A percentile compares a stretch with the other conserved stretches of the same genome.
phyloP scores from a whole-genome alignment of 64 coral and sea anemone genomes.

The Platygyra sinensis region DNA sequence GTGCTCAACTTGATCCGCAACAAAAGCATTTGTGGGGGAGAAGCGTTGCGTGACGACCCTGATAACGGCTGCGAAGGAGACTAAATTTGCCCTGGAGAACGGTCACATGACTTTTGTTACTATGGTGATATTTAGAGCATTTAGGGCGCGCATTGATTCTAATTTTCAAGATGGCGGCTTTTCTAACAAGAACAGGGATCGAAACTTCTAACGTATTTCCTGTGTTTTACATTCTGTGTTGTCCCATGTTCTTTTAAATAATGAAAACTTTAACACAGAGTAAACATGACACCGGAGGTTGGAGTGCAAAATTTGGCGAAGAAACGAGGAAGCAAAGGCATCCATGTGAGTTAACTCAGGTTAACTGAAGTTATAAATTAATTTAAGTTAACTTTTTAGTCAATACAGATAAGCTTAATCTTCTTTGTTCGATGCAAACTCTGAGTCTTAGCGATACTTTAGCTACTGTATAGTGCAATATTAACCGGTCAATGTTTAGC shows the following conservation, averaged over 20 bases:
- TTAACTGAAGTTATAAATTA: too few relatives aligned
- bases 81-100: too few relatives aligned
- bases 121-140: neutral
- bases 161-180: constrained; percentile 47
- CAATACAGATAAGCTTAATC: too few relatives aligned
- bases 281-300: constrained; percentile 36
- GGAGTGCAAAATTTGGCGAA: constrained; percentile 82
- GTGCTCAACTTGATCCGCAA: too few relatives aligned
- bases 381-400: too few relatives aligned
- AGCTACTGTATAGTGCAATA: neutral
- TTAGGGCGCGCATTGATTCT: neutral
- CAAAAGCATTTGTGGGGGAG: too few relatives aligned
- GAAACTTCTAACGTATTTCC: neutral
- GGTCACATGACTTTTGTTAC: neutral
- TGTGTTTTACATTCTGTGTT: neutral
- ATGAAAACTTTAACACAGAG: constrained; percentile 18
- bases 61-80: too few relatives aligned
- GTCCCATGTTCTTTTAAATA: neutral
- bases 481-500: too few relatives aligned
- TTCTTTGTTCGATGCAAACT: neutral
- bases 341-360: constrained; percentile 69
- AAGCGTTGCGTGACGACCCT: too few relatives aligned
- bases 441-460: neutral
- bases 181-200: neutral
- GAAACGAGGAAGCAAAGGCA: constrained; percentile 58